Conservation (phyloP, 1,140 invertebrate species). For the Elymnias hypermnestra region DNA sequence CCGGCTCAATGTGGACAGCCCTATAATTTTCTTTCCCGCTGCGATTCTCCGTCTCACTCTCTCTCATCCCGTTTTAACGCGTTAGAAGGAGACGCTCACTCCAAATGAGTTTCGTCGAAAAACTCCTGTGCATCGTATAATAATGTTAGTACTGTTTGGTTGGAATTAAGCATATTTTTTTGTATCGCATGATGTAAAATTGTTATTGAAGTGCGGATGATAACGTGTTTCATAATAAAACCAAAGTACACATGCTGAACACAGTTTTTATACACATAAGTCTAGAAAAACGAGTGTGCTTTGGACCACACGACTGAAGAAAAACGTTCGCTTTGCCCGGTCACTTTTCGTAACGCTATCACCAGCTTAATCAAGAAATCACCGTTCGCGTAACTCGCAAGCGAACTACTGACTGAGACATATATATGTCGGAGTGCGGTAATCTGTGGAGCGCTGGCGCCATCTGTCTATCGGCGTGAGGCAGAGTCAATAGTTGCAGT, state of each 20-base stretch:
- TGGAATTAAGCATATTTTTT: conserved; percentile 32
- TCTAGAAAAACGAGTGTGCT: too few relatives aligned
- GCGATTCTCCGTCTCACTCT: conserved; percentile 26
- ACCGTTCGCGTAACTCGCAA: too few relatives aligned
- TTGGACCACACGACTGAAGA: too few relatives aligned
- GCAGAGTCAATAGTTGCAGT: too few relatives aligned
- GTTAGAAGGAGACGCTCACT: conserved; percentile 49
- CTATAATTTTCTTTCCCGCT: conserved; percentile 56
- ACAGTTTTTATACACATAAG: neutral
- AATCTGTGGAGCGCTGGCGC: too few relatives aligned
- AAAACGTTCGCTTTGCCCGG: too few relatives aligned
- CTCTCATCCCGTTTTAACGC: conserved; percentile 20
- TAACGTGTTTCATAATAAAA: conserved; percentile 18
- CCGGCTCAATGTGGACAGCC: conserved; percentile 44
- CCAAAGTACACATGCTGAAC: neutral
- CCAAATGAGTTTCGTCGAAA: conserved; percentile 49
- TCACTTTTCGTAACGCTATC: too few relatives aligned
- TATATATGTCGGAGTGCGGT: too few relatives aligned
- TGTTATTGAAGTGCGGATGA: conserved; percentile 24
- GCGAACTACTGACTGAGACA: too few relatives aligned
- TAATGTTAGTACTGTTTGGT: conserved; percentile 24
- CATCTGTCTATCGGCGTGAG: too few relatives aligned
- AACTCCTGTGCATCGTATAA: conserved; percentile 14
- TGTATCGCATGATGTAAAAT: conserved; percentile 19
- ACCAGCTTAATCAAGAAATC: too few relatives aligned